phyloP scores from a whole-genome alignment of 2,797 vertebrate species.

The Sebastes aleutianus region DNA sequence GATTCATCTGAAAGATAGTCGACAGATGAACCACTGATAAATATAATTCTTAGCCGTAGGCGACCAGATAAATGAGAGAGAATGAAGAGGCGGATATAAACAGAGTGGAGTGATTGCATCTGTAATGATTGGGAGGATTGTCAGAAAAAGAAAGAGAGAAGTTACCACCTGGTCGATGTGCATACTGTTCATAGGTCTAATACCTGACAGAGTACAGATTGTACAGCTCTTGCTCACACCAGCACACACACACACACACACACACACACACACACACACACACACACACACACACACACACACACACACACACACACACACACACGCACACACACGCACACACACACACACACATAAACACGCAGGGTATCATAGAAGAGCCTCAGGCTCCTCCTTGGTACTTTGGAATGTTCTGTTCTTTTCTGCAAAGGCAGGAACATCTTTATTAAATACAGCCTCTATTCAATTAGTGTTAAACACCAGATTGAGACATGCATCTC shows the following conservation, averaged over 20 bases:
- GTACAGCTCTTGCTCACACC: background rate
- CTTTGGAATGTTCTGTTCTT: constrained; percentile 50
- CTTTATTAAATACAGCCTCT: constrained; percentile 27
- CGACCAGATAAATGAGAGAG: background rate
- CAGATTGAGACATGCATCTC: background rate
- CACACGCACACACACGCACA: background rate
- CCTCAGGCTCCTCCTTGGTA: background rate
- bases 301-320: background rate
- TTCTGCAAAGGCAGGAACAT: constrained; percentile 9
- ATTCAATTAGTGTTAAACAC: constrained; percentile 17
- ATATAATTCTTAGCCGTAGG: background rate
- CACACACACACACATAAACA: background rate
- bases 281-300: background rate
- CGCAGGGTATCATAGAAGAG: background rate
- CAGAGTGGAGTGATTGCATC: background rate
- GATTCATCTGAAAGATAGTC: background rate
- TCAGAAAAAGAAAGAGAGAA: background rate
- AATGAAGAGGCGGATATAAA: background rate
- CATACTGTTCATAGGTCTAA: constrained; percentile 2
- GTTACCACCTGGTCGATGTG: background rate
- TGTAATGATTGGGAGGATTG: background rate
- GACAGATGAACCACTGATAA: background rate
- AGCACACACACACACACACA: background rate
- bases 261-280: background rate
- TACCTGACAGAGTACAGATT: background rate